Evolutionary conservation across 2,888 invertebrate genomes (phyloP), one percentile per base, ranked within the genome.

Genomic region (Dascillus cervinus): DNA sequence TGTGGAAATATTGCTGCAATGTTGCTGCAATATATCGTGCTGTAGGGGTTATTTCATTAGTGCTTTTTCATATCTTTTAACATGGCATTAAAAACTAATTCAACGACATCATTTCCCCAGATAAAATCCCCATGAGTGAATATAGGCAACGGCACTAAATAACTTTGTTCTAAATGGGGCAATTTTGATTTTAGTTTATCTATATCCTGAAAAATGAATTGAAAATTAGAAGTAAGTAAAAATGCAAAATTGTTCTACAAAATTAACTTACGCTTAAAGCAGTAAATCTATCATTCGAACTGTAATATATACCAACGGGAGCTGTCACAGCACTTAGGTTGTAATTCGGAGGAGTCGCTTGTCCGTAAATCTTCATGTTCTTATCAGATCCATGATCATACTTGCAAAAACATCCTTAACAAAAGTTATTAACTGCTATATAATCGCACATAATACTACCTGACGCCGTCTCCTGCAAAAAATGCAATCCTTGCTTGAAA

Each of bases 401-500:
- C 14, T 34, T 13, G 3, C 38, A 24, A 15, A 43, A 37, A 13
- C 26, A 26, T 8, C 37, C 37, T 37, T 9, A n/a, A n/a, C n/a
- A n/a, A n/a, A n/a, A n/a, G n/a, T n/a, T n/a, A n/a, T n/a, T n/a
- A n/a, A n/a, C n/a, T n/a, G n/a, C n/a, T n/a, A n/a, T n/a, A n/a
- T 5, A 20, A n/a, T n/a, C n/a, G n/a, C n/a, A n/a, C 6, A 27
- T n/a, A 17, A 17, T 27, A 11, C 30, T 41, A 49, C 60, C 58
- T 22, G 69, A 70, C 6, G 58, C 50, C 10, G 77, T 70, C 11
- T 75, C 67, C 62, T 88, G 88, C 0, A 68, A 77, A 52, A 74
- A 87, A 58, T 89, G 88, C 3, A 76, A 64, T 3, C 86, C 56
- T 56, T 85, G 83, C 48, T 74, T 73, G 1, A 75, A 71, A 1